Evolutionary conservation across 2,888 invertebrate genomes (phyloP).

Genomic region (Limenitis camilla): DNA sequence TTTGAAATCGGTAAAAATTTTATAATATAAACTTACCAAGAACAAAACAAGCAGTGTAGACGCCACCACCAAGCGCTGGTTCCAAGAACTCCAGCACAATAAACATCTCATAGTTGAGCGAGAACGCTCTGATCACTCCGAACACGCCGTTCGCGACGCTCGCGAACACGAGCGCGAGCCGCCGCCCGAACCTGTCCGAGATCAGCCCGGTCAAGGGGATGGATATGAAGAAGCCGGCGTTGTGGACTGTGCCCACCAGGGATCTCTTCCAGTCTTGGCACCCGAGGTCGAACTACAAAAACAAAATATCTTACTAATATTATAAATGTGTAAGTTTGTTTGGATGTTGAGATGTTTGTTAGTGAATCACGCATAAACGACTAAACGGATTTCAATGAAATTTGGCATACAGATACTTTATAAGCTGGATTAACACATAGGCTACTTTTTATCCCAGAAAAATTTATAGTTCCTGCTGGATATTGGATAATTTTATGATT

Average conservation of each 20-base stretch:
- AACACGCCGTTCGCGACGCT: conserved; percentile 71
- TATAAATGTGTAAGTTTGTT: no score
- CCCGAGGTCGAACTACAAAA: conserved; percentile 77
- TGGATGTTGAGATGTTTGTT: no score
- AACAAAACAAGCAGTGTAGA: conserved; percentile 76
- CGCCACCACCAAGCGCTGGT: conserved; percentile 72
- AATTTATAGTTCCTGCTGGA: no score
- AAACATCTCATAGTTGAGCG: conserved; percentile 75
- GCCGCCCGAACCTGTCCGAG: conserved; percentile 81
- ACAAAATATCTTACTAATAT: conserved; percentile 4
- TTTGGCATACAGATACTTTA: no score
- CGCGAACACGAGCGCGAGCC: conserved; percentile 74
- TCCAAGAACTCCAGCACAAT: conserved; percentile 75
- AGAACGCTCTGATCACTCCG: conserved; percentile 74
- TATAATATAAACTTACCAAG: conserved; percentile 76
- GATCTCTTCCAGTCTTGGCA: conserved; percentile 84
- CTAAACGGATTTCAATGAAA: no score
- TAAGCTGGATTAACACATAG: no score
- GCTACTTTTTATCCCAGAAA: no score
- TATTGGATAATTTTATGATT: no score
- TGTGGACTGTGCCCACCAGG: conserved; percentile 83
- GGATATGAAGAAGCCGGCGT: conserved; percentile 82
- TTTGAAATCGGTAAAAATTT: no score
- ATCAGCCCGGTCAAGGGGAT: conserved; percentile 81
- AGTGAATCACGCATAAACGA: no score